Evolutionary conservation across 2,888 invertebrate species (phyloP).

Genomic region (Acleris cristana): DNA sequence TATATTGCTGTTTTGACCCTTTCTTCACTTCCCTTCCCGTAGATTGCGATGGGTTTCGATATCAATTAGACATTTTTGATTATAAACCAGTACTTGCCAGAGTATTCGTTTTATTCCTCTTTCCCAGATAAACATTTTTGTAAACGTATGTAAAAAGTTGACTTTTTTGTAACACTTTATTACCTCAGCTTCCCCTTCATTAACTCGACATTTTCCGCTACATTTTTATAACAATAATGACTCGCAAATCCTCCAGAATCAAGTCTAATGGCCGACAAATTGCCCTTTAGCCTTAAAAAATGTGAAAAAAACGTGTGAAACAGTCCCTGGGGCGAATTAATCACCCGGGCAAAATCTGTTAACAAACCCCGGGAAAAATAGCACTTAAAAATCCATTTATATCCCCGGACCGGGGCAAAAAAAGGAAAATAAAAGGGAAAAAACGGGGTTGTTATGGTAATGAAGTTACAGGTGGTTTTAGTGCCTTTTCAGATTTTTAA

Average conservation of each 20-base stretch:
- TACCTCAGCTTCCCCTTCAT: neutral
- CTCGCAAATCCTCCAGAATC: conserved; percentile 10
- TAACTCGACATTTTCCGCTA: conserved; percentile 4
- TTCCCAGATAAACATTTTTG: too few relatives aligned
- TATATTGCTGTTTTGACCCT: too few relatives aligned
- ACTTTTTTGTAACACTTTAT: too few relatives aligned
- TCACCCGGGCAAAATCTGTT: conserved; percentile 42
- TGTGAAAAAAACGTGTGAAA: conserved; percentile 26
- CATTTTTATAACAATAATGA: conserved; percentile 11
- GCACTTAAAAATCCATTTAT: conserved; percentile 52
- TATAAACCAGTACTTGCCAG: too few relatives aligned
- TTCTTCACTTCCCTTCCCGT: too few relatives aligned
- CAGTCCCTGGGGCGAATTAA: conserved; percentile 44
- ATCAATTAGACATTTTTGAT: too few relatives aligned
- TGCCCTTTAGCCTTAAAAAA: conserved; percentile 36
- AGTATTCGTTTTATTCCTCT: too few relatives aligned
- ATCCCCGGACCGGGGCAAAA: conserved; percentile 37
- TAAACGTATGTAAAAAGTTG: too few relatives aligned
- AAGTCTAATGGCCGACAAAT: conserved; percentile 18
- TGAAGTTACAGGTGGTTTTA: conserved; percentile 30
- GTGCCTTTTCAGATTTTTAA: conserved; percentile 3
- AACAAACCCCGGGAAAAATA: conserved; percentile 41
- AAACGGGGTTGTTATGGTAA: conserved; percentile 33
- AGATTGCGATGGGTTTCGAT: too few relatives aligned
- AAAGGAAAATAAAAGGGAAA: conserved; percentile 35